Evolutionary conservation across 2,888 invertebrate species (phyloP), one percentile per base, ranked within the genome.

Genomic region (Cantharis flavilabris): DNA sequence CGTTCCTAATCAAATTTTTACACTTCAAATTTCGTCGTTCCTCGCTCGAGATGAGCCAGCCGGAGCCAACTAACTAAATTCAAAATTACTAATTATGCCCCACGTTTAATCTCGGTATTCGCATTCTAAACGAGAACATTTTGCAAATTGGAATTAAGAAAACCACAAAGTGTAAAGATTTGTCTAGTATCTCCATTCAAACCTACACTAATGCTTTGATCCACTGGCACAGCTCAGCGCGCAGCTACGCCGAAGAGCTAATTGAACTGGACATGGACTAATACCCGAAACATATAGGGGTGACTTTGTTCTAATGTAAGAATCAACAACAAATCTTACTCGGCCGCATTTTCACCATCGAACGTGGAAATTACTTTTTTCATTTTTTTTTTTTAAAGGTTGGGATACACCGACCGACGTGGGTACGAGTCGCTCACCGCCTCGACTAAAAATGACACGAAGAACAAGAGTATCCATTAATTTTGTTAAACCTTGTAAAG

Each of bases 241-340:
- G 63, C 74, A 69, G 69, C 69, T 72, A 80, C 78, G 72, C 72
- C 75, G 69, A 72, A 71, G 71, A 76, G 76, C 76, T 80, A 78
- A 80, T 78, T 72, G 76, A 76, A 78, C 67, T 78, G 80, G 80
- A 80, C 80, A 74, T 71, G 28, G 70, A 20, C 76, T 80, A 80
- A 80, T 76, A 78, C 75, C 75, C 76, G 73, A 69, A 71, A 79
- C 75, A 79, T 69, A 77, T 75, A 73, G 70, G 76, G 62, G 64
- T 69, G 69, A 62, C 65, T 64, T 71, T 67, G 49, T 62, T 69
- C 65, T 76, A 79, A 79, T 79, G 76, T 72, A 33, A 73, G 69
- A 69, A 26, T 26, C 26, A 72, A 76, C 76, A 70, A 72, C 62
- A 62, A 67, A 67, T 67, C 65, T 67, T 67, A 67, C 65, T 67